These are phyloP conservation scores for Formica selysi DNA, from an alignment of 1,140 invertebrate genomes.

Conservation along the genomic window DNA sequence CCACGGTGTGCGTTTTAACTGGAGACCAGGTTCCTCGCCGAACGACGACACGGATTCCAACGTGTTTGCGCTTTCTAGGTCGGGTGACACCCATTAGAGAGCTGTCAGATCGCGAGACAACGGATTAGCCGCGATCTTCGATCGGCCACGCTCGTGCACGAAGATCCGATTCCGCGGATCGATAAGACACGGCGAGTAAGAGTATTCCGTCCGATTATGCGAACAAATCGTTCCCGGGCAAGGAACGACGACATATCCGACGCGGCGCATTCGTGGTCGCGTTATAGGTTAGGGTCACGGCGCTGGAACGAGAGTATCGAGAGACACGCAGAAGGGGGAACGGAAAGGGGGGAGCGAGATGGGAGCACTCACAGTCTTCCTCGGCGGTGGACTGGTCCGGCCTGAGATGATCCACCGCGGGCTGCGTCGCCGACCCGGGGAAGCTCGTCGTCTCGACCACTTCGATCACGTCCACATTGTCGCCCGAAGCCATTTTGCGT, in stretches of 20 bases:
- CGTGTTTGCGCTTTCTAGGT: constrained; percentile 28
- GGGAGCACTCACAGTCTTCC: constrained; percentile 83
- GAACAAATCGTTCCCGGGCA: not conserved
- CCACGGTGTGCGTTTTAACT: not conserved
- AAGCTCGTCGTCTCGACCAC: constrained; percentile 86
- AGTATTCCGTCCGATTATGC: not conserved
- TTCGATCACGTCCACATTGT: constrained; percentile 90
- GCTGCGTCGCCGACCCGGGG: constrained; percentile 70
- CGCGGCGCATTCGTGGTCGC: constrained; percentile 19
- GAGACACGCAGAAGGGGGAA: no score
- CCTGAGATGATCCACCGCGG: constrained; percentile 78
- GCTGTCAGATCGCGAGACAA: constrained; percentile 68
- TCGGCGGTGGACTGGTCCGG: constrained; percentile 81
- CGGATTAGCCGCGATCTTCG: constrained; percentile 1
- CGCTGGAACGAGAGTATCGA: not conserved
- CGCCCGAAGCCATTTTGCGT: constrained; percentile 90
- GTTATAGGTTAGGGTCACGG: constrained; percentile 67
- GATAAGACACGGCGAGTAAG: not conserved
- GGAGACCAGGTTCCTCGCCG: not conserved
- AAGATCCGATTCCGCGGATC: constrained; percentile 38
- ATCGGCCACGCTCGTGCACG: not conserved
- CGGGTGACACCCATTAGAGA: constrained; percentile 73
- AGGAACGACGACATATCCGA: constrained; percentile 6
- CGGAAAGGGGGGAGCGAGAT: not conserved
- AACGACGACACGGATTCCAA: not conserved